Percentiles rank a stretch among this genome's conserved stretches.
phyloP scores from a whole-genome alignment of 2,797 vertebrate genomes.

The Australoheros facetus region DNA sequence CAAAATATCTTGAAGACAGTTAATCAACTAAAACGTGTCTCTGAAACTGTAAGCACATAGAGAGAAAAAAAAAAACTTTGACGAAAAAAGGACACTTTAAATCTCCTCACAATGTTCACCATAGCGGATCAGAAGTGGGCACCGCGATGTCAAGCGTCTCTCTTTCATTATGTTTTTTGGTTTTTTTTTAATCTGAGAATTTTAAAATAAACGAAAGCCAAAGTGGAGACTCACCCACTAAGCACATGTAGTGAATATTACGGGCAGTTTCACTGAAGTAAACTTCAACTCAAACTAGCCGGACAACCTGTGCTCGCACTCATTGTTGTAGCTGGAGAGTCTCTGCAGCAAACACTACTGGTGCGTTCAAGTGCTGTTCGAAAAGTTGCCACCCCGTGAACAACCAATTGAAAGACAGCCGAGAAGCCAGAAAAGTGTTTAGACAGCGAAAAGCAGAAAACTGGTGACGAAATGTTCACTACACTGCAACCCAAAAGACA shows the following conservation, averaged over 20 bases:
- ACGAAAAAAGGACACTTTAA: neutral
- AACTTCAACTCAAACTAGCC: slow-evolving; percentile 29
- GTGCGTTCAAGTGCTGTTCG: slow-evolving; percentile 44
- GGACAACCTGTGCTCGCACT: slow-evolving; percentile 29
- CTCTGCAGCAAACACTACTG: slow-evolving; percentile 41
- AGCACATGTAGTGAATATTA: slow-evolving; percentile 39
- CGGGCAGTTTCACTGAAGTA: slow-evolving; percentile 31
- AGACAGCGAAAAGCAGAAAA: too few species aligned
- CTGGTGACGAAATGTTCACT: neutral
- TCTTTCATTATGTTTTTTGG: neutral
- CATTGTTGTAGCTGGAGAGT: slow-evolving; percentile 50
- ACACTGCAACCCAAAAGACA: neutral
- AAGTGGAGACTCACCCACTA: slow-evolving; percentile 59
- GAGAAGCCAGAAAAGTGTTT: neutral
- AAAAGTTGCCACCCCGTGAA: neutral
- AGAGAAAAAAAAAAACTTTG: neutral
- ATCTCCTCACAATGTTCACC: neutral
- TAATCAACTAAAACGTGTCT: accelerated
- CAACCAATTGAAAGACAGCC: neutral
- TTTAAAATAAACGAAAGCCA: neutral
- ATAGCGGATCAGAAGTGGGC: neutral
- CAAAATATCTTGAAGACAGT: neutral
- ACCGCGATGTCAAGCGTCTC: neutral
- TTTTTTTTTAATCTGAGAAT: neutral
- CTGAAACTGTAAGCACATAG: neutral